Conservation (phyloP, 2,888 invertebrate species). For the Andrena camellia region DNA sequence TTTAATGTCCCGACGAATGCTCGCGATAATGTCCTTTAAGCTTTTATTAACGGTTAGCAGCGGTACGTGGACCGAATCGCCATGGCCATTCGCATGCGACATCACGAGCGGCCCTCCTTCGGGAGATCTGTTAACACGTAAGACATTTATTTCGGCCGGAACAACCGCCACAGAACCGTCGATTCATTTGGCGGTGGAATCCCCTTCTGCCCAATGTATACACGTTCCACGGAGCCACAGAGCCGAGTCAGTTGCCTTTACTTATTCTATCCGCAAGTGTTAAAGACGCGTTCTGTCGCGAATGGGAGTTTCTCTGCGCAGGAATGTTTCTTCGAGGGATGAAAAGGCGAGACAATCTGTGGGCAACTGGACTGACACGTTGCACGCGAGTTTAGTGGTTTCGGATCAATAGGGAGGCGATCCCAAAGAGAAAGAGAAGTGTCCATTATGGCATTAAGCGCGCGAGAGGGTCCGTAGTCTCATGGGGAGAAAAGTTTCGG, state of each 20-base stretch:
- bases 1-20: constrained; percentile 83
- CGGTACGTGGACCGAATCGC: constrained; percentile 82
- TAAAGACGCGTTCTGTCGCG: too few relatives aligned
- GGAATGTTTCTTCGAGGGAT: neutral
- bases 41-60: constrained; percentile 84
- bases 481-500: constrained; percentile 79
- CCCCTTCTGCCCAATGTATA: constrained; percentile 1
- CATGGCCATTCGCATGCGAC: constrained; percentile 75
- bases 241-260: too few relatives aligned
- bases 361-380: constrained; percentile 13
- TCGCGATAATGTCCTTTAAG: constrained; percentile 84
- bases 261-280: too few relatives aligned
- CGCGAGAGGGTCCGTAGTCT: constrained; percentile 73
- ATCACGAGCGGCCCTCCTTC: constrained; percentile 54
- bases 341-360: constrained; percentile 21
- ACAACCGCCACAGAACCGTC: constrained; percentile 9
- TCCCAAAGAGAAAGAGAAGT: constrained; percentile 69
- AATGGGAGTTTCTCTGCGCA: neutral
- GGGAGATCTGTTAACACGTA: constrained; percentile 49
- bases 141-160: constrained; percentile 41
- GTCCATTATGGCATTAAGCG: constrained; percentile 80
- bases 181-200: constrained; percentile 45
- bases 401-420: constrained; percentile 70
- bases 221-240: neutral
- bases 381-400: constrained; percentile 47